Evolutionary conservation across 2,888 invertebrate species (phyloP).

Genomic region (Lepidocyrtoides sp.): DNA sequence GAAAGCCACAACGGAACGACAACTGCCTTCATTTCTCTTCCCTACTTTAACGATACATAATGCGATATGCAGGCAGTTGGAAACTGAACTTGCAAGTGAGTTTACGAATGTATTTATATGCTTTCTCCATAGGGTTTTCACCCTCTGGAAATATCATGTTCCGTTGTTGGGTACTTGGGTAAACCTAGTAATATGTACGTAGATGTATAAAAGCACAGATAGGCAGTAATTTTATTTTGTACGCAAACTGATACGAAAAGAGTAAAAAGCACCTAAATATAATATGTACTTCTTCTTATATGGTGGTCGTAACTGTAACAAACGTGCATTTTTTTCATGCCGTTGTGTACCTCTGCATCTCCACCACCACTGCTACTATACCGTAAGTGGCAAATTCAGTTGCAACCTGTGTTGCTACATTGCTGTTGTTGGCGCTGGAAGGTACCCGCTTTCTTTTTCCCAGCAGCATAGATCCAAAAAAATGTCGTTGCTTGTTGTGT

Average conservation of each 20-base stretch:
- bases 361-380: neutral
- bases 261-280: conserved; percentile 3
- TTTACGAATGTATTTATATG: too few species aligned
- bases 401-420: neutral
- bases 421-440: neutral
- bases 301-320: conserved; percentile 12
- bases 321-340: neutral
- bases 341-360: neutral
- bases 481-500: conserved; percentile 11
- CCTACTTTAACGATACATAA: neutral
- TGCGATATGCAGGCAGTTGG: neutral
- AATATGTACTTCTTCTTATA: neutral
- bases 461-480: neutral
- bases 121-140: neutral
- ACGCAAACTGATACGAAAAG: neutral
- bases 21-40: conserved; percentile 47
- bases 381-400: conserved; percentile 4
- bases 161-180: neutral
- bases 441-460: neutral
- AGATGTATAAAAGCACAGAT: neutral
- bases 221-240: neutral
- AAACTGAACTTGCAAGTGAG: too few species aligned
- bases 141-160: conserved; percentile 18
- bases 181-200: neutral
- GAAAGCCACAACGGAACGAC: conserved; percentile 63